Conservation (phyloP, 2,888 invertebrate species). For the Nasonia oneida region DNA sequence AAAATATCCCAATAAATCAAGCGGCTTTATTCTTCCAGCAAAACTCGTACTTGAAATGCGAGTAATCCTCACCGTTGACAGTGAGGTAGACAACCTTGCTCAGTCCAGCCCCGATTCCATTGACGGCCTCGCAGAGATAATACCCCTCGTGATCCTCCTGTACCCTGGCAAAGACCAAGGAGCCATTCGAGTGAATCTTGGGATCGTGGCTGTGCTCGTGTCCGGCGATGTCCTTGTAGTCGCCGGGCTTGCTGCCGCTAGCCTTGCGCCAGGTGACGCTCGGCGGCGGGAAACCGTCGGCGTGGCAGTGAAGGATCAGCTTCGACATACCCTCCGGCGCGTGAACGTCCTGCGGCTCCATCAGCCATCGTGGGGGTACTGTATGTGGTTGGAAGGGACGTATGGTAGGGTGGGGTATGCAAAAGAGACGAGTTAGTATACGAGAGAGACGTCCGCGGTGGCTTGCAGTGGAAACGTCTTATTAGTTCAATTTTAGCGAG, state of each 20-base stretch:
- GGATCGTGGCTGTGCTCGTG: constrained; percentile 75
- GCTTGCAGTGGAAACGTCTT: background rate
- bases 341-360: constrained; percentile 91
- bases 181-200: constrained; percentile 87
- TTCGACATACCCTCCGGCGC: constrained; percentile 78
- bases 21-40: background rate
- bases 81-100: constrained; percentile 95
- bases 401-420: too few species aligned
- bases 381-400: constrained; percentile 56
- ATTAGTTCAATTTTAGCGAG: background rate
- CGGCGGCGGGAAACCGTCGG: constrained; percentile 95
- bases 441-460: background rate
- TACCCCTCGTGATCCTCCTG: constrained; percentile 94
- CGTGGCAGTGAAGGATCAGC: constrained; percentile 90
- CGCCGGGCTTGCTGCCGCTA: constrained; percentile 82
- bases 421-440: background rate
- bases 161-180: constrained; percentile 90
- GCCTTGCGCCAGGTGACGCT: constrained; percentile 94
- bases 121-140: constrained; percentile 95
- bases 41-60: background rate
- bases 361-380: constrained; percentile 95
- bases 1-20: background rate
- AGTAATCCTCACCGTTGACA: constrained; percentile 87
- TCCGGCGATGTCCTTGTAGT: constrained; percentile 74
- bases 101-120: constrained; percentile 93